Evolutionary conservation across 2,888 invertebrate species (phyloP), one percentile per base, ranked within the genome.

Genomic region (Pseudococcus jackbeardsleyi): DNA sequence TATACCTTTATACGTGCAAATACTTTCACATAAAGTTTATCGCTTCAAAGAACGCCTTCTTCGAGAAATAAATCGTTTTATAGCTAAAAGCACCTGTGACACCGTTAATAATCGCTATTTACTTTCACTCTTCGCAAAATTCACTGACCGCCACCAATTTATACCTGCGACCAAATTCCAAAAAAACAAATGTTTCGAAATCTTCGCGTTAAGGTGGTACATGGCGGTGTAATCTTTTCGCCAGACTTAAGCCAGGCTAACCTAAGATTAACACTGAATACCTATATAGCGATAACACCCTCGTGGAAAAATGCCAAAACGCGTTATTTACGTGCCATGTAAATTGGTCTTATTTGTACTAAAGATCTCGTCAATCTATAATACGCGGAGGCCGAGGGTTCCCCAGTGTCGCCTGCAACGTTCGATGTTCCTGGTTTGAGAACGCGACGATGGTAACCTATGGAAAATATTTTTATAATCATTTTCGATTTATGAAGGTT

Each of bases 81-180:
- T 79, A 39, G 79, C 79, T 79, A 79, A 42, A 79, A 79, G 79
- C 79, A 79, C 79, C 79, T 79, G 79, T 79, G 42, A 79, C 79
- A 42, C 42, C 42, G 42, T 46, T 79, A 79, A 79, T 79, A 79
- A 72, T 72, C 68, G 68, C 68, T 72, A 72, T 72, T 72, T 72
- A 72, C 68, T 72, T 72, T 72, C 68, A 72, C 68, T 72, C 68
- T 72, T 72, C 26, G 68, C 68, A 26, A 72, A 72, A 72, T 72
- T 72, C 68, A 72, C 68, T 72, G 68, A 33, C 26, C 26, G 26
- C 22, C 68, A 17, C 15, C 68, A 11, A 12, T 72, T 33, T 33
- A 72, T 59, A n/a, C 19, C 59, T 19, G 11, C 59, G 9, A 59
- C 19, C 33, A 33, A 72, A 72, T 11, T 72, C 9, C 68, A 7